Evolutionary conservation across 37 sponge, comb jelly and placozoan species (phyloP).

Genomic region (Aphrocallistes beatrix): DNA sequence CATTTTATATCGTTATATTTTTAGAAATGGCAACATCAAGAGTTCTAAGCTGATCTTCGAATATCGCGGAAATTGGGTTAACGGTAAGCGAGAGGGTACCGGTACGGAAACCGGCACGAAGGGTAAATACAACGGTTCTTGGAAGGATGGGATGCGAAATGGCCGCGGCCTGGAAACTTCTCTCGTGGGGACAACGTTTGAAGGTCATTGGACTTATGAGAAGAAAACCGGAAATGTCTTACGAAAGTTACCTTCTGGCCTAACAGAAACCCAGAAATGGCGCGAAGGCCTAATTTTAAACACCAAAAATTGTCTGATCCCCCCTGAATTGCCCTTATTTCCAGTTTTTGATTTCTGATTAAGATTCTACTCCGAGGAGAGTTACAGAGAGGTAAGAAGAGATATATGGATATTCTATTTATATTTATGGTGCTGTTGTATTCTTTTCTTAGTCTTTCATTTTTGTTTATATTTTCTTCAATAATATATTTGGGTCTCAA

Average conservation of each 20-base stretch:
- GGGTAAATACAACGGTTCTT: conserved; percentile 40
- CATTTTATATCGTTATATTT: too few species aligned
- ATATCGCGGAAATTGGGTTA: conserved; percentile 24
- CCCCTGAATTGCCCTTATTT: background rate
- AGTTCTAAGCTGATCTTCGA: background rate
- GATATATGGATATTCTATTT: too few species aligned
- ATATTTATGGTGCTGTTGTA: too few species aligned
- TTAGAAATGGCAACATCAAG: background rate
- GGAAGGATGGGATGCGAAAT: conserved; percentile 49
- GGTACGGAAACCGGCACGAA: conserved; percentile 18
- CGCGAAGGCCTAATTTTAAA: background rate
- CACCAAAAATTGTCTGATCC: background rate
- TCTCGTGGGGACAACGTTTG: conserved; percentile 52
- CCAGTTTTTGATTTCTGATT: conserved; percentile 3
- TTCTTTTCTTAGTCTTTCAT: too few species aligned
- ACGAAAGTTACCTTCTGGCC: conserved; percentile 44
- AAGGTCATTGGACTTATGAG: conserved; percentile 49
- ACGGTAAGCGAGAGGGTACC: conserved; percentile 22
- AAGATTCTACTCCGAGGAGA: too few species aligned
- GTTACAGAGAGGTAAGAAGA: too few species aligned
- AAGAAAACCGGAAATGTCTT: conserved; percentile 47
- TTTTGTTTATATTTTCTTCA: too few species aligned
- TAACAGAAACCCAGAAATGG: conserved; percentile 42
- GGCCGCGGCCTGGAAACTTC: conserved; percentile 62
- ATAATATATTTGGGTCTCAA: too few species aligned